Percentiles rank a stretch among this genome's conserved stretches.
Evolutionary conservation across 2,888 invertebrate species (phyloP).

Genomic region (Pristionchus arcanus): DNA sequence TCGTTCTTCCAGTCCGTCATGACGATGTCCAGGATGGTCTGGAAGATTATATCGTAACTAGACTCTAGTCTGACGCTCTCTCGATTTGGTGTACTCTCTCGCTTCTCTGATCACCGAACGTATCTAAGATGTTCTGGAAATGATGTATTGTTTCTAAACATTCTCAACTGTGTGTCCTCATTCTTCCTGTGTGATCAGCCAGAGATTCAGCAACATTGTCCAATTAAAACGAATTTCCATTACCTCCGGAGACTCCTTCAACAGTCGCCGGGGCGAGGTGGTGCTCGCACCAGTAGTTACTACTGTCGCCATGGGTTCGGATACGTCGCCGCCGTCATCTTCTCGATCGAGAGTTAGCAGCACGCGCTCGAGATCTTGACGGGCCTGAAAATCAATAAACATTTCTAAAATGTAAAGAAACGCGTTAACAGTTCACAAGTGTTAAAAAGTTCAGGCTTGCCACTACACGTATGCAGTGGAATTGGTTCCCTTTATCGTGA

Average conservation of each 20-base stretch:
- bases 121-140: not conserved
- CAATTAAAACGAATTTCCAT: no score
- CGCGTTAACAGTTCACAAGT: not conserved
- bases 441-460: not conserved
- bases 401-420: not conserved
- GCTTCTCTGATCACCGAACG: not conserved
- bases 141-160: not conserved
- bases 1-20: constrained; percentile 70
- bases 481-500: no score
- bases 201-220: no score
- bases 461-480: not conserved
- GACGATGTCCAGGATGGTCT: constrained; percentile 68
- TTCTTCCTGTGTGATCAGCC: no score
- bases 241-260: constrained; percentile 43
- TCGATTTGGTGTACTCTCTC: not conserved
- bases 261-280: not conserved
- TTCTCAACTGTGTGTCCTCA: no score
- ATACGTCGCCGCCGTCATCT: not conserved
- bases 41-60: not conserved
- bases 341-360: constrained; percentile 65
- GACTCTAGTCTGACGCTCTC: not conserved
- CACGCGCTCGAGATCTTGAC: constrained; percentile 70
- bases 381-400: constrained; percentile 59
- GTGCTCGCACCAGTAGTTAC: not conserved
- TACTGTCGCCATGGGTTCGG: constrained; percentile 18